Evolutionary conservation across 2,888 invertebrate genomes (phyloP).

Genomic region (Tiliacea aurago): DNA sequence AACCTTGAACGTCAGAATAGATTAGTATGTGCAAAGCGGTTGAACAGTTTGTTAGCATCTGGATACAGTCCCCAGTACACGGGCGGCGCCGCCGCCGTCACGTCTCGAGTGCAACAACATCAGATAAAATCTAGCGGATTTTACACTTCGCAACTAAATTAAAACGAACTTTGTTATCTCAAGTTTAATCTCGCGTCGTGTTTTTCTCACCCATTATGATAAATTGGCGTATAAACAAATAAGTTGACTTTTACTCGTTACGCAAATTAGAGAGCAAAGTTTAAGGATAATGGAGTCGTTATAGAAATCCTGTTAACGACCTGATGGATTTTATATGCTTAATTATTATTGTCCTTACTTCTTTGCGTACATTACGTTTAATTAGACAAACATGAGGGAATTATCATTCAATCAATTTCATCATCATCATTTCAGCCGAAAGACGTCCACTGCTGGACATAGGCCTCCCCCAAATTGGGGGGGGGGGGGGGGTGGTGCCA

Average conservation of each 20-base stretch:
- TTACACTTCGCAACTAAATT: conserved; percentile 61
- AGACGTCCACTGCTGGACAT: no score
- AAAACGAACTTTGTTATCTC: conserved; percentile 60
- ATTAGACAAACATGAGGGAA: background rate
- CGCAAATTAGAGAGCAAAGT: conserved; percentile 48
- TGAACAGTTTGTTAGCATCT: conserved; percentile 50
- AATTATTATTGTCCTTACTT: conserved; percentile 9
- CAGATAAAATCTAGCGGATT: conserved; percentile 52
- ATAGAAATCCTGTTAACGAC: conserved; percentile 27
- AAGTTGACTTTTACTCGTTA: conserved; percentile 54
- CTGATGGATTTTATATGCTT: conserved; percentile 12
- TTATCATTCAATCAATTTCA: background rate
- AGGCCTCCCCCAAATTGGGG: no score
- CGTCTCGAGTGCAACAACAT: conserved; percentile 49
- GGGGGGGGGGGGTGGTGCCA: no score
- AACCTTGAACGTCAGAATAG: conserved; percentile 33
- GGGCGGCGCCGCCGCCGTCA: conserved; percentile 35
- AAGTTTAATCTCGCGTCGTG: conserved; percentile 59
- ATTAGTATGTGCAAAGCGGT: conserved; percentile 45
- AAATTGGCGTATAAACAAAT: conserved; percentile 61
- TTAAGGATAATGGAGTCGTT: conserved; percentile 38
- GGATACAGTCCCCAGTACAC: conserved; percentile 13
- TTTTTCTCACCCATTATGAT: conserved; percentile 58
- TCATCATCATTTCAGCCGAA: no score
- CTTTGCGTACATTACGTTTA: background rate